Base-by-base conservation (phyloP, 2,797 vertebrate genomes). In the Anas georgica region DNA sequence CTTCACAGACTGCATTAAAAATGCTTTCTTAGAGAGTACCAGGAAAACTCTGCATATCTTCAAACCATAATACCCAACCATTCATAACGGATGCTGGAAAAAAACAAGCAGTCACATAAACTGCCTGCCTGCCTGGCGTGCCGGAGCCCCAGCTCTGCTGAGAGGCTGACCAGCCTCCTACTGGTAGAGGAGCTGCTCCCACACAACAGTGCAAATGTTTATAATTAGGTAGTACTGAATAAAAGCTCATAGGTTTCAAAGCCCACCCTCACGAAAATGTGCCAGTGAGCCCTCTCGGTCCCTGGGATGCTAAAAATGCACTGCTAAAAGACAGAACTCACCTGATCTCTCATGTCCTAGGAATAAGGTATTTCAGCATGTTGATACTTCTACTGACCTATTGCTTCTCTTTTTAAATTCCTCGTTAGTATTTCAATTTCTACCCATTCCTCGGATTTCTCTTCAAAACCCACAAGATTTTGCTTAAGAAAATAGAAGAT, bases 371-470 rank as follows among this genome's bases (percentile, higher is more conserved):
- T 52, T 67, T 70, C 63, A 67, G n/a, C 8, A 21, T 4, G 15
- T 9, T 60, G 35, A 17, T 48, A 18, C 28, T 91, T 80, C 68
- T 64, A 18, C 83, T 86, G 70, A 59, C 7, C 83, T 94, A 94
- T 83, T 3, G 23, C 26, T 75, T 72, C 68, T 94, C 33, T 79
- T 59, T 29, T 58, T 91, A 3, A 50, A 73, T 78, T 80, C 72
- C 72, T 50, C 8, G 7, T 26, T 55, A 98, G 98, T 94, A 98
- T 39, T 98, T 97, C 93, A 98, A 98, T 92, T 91, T 96, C 90
- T 98, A 95, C 91, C 98, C 98, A 0, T 77, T 97, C 95, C 97
- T 98, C 7, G 97, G 98, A 77, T 93, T 97, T 70, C 92, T 98
- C 41, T 97, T 98, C 72, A 96, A 95, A 94, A 90, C 97, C 37